These are phyloP conservation scores for Thecophora atra DNA, from an alignment of 2,888 invertebrate genomes.

Conservation along the genomic window DNA sequence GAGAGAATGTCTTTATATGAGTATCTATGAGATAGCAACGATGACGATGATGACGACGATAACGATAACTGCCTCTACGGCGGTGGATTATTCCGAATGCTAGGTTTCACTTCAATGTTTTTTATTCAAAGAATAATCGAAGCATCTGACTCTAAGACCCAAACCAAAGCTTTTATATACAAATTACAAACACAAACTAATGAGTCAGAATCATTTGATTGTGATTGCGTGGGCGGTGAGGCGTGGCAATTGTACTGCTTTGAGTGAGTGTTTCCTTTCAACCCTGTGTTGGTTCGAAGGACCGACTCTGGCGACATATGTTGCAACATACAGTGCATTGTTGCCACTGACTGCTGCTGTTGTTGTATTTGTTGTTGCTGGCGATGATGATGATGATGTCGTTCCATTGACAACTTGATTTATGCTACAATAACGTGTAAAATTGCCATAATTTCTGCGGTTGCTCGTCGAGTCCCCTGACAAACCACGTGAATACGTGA, in stretches of 20 bases:
- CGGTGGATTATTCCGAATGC: background rate
- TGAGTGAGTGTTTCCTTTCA: constrained; percentile 38
- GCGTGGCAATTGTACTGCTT: background rate
- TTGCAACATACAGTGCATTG: constrained; percentile 50
- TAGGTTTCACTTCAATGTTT: background rate
- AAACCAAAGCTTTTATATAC: constrained; percentile 38
- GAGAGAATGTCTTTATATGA: background rate
- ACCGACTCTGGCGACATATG: constrained; percentile 56
- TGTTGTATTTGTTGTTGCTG: constrained; percentile 36
- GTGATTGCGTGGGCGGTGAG: constrained; percentile 58
- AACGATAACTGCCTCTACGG: background rate
- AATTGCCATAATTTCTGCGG: constrained; percentile 62
- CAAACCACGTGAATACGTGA: background rate
- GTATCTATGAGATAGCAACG: background rate
- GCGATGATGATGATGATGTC: constrained; percentile 10
- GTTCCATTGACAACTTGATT: constrained; percentile 52
- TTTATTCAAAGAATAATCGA: background rate
- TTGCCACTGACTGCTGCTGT: constrained; percentile 35
- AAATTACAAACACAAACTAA: constrained; percentile 51
- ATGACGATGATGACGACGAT: background rate
- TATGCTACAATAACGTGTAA: constrained; percentile 63
- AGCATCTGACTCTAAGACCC: background rate
- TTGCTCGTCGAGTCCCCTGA: constrained; percentile 39
- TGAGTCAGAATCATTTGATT: constrained; percentile 61
- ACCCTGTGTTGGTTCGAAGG: constrained; percentile 21